Evolutionary conservation across 1,140 invertebrate species (phyloP).

Genomic region (Anoplophora glabripennis): DNA sequence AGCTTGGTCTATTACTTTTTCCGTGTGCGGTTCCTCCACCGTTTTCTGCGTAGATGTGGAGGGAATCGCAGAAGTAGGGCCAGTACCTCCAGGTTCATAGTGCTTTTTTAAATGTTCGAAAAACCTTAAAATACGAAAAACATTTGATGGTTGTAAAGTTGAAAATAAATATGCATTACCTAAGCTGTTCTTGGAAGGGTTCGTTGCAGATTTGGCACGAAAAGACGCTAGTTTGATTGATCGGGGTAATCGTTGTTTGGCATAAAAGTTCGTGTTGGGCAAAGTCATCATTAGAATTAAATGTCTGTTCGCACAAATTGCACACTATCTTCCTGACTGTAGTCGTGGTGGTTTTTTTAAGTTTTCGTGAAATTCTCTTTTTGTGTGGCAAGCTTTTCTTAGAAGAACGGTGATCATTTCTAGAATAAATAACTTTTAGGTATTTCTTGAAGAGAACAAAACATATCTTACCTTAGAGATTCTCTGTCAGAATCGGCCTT

Average conservation of each 20-base stretch:
- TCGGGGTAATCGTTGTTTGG: slow-evolving; percentile 39
- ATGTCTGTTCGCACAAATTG: slow-evolving; percentile 39
- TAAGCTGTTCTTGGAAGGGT: slow-evolving; percentile 64
- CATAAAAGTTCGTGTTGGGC: slow-evolving; percentile 40
- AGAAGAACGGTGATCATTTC: slow-evolving; percentile 47
- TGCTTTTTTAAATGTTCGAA: slow-evolving; percentile 78
- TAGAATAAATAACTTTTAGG: slow-evolving; percentile 25
- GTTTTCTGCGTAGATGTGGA: neutral
- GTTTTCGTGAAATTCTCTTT: slow-evolving; percentile 62
- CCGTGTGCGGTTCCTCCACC: neutral
- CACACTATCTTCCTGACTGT: slow-evolving; percentile 31
- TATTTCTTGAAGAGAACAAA: neutral
- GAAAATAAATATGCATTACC: slow-evolving; percentile 10
- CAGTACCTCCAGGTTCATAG: slow-evolving; percentile 61
- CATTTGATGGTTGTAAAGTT: neutral
- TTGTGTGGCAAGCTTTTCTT: slow-evolving; percentile 66
- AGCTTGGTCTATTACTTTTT: neutral
- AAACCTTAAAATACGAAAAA: slow-evolving; percentile 52
- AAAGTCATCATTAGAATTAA: slow-evolving; percentile 40
- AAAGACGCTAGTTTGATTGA: slow-evolving; percentile 47
- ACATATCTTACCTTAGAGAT: slow-evolving; percentile 19
- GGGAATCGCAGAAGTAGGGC: slow-evolving; percentile 3
- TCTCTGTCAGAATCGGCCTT: slow-evolving; percentile 41
- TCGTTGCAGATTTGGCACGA: slow-evolving; percentile 67
- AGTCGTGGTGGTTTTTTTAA: slow-evolving; percentile 48